phyloP scores from a whole-genome alignment of 2,797 vertebrate species.

The Gymnothorax reevesii region DNA sequence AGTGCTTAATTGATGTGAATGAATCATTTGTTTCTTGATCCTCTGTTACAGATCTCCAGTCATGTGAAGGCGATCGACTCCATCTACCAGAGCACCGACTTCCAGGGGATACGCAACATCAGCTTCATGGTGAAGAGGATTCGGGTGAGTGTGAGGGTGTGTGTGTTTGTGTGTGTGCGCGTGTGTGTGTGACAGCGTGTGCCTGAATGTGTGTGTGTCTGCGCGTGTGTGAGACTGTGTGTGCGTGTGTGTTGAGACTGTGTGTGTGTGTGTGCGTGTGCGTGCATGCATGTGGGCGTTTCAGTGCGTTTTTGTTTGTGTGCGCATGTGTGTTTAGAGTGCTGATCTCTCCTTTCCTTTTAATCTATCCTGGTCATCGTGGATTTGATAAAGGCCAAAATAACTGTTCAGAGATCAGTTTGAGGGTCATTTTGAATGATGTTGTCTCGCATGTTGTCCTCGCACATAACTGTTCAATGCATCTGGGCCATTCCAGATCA shows the following conservation, averaged over 20 bases:
- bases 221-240: neutral
- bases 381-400: no score
- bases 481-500: slow-evolving; percentile 76
- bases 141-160: slow-evolving; percentile 86
- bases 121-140: slow-evolving; percentile 99
- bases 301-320: no score
- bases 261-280: neutral
- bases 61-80: slow-evolving; percentile 97
- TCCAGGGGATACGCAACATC: slow-evolving; percentile 96
- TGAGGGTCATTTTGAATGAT: no score
- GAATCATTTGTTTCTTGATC: neutral
- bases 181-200: neutral
- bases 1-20: neutral
- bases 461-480: neutral
- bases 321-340: no score
- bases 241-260: no score
- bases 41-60: slow-evolving; percentile 86
- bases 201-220: neutral
- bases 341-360: no score
- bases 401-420: no score
- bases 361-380: no score
- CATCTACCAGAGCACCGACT: slow-evolving; percentile 98
- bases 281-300: no score
- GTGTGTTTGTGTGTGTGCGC: neutral
- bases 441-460: neutral